phyloP scores from a whole-genome alignment of 1,140 invertebrate genomes.

The Papilio xuthus region DNA sequence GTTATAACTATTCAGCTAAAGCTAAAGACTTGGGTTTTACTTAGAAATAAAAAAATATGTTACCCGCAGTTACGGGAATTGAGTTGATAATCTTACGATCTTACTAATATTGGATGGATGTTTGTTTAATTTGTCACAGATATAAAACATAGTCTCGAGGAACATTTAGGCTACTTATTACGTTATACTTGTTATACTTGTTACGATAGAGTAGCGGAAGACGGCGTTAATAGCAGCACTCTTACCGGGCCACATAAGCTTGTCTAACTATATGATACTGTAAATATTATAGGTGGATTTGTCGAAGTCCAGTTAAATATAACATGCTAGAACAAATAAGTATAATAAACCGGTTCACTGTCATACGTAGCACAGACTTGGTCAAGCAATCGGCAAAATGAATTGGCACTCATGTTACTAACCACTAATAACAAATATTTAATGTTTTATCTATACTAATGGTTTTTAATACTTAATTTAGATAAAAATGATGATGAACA shows the following conservation, averaged over 20 bases:
- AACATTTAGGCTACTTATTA: too few species aligned
- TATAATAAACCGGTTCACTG: background rate
- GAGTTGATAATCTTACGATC: background rate
- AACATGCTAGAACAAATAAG: background rate
- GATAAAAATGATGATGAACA: too few species aligned
- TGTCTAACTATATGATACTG: background rate
- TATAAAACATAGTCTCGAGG: too few species aligned
- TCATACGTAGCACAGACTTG: background rate
- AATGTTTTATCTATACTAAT: too few species aligned
- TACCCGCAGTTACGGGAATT: background rate
- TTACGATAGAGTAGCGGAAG: too few species aligned
- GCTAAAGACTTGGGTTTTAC: background rate
- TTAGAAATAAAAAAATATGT: background rate
- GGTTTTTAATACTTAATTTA: too few species aligned
- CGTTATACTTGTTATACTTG: too few species aligned
- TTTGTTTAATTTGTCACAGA: too few species aligned
- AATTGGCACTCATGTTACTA: background rate
- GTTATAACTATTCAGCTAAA: background rate
- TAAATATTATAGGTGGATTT: background rate
- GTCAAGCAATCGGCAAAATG: background rate
- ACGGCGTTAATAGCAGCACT: too few species aligned
- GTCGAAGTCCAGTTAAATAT: slow-evolving; percentile 4
- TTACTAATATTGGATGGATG: too few species aligned
- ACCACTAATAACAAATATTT: background rate
- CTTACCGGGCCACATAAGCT: background rate